Evolutionary conservation across 2,888 invertebrate genomes (phyloP).

Genomic region (Stenurella melanura): DNA sequence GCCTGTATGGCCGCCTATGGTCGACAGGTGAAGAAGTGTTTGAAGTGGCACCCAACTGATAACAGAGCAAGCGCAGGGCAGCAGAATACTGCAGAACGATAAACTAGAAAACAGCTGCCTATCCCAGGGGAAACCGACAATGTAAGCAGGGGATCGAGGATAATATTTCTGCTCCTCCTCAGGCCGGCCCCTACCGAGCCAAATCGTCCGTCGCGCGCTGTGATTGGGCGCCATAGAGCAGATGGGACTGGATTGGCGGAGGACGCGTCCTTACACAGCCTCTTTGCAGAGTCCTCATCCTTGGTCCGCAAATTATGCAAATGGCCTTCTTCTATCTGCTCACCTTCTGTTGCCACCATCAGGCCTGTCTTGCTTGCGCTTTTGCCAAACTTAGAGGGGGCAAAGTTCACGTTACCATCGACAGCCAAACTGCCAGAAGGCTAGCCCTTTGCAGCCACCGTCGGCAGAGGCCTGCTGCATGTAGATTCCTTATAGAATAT

Average conservation of each 20-base stretch:
- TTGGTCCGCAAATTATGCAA: conserved; percentile 69
- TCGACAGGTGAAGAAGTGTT: conserved; percentile 69
- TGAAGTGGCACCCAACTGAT: conserved; percentile 67
- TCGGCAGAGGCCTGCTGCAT: conserved; percentile 42
- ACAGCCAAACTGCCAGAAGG: conserved; percentile 60
- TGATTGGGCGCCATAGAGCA: conserved; percentile 58
- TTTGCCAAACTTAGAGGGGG: conserved; percentile 69
- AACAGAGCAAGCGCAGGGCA: conserved; percentile 61
- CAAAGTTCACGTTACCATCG: conserved; percentile 64
- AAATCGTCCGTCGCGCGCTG: conserved; percentile 36
- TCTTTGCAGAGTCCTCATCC: conserved; percentile 63
- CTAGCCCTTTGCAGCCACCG: conserved; percentile 59
- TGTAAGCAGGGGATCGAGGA: conserved; percentile 47
- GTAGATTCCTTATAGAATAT: neutral
- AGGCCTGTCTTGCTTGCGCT: conserved; percentile 68
- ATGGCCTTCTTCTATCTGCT: conserved; percentile 66
- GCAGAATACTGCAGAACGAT: conserved; percentile 48
- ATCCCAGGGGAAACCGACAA: conserved; percentile 60
- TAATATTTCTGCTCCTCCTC: conserved; percentile 46
- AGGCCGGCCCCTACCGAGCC: conserved; percentile 39
- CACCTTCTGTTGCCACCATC: conserved; percentile 67
- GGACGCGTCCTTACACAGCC: conserved; percentile 52
- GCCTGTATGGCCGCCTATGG: conserved; percentile 60
- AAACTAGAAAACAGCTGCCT: conserved; percentile 59
- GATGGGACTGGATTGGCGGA: conserved; percentile 54